These are phyloP conservation scores for Heliopora coerulea DNA, from an alignment of 92 coral and sea anemone species.

Conservation along the genomic window DNA sequence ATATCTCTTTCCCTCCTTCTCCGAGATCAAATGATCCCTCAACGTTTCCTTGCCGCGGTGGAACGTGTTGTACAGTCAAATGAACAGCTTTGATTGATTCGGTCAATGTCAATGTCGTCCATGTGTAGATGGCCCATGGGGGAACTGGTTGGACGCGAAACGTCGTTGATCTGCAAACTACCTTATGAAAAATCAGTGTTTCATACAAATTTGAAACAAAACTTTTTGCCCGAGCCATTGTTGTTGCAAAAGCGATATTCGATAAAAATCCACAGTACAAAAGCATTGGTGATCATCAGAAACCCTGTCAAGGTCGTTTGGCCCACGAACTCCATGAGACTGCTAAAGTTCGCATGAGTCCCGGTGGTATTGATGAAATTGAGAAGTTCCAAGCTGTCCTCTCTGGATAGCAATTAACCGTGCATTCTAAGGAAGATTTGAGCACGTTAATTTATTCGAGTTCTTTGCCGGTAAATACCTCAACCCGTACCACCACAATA, in stretches of 20 bases:
- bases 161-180: constrained; percentile 31
- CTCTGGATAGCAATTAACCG: constrained; percentile 18
- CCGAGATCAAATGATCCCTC: no score
- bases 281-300: not conserved
- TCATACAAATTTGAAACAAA: no score
- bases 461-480: constrained; percentile 45
- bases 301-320: constrained; percentile 16
- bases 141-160: constrained; percentile 39
- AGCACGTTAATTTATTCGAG: no score
- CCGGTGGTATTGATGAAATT: not conserved
- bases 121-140: no score
- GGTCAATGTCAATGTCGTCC: constrained; percentile 37
- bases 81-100: no score
- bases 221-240: not conserved
- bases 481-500: constrained; percentile 37
- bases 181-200: constrained; percentile 24
- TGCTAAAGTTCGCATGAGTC: constrained; percentile 27
- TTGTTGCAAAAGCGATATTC: constrained; percentile 23
- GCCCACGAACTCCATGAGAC: constrained; percentile 24
- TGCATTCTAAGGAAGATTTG: constrained; percentile 43
- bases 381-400: no score
- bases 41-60: no score
- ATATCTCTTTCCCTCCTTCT: no score
- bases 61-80: no score
- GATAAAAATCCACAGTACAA: constrained; percentile 26